Base-by-base conservation (phyloP, 2,888 invertebrate species). In the Dione juno region DNA sequence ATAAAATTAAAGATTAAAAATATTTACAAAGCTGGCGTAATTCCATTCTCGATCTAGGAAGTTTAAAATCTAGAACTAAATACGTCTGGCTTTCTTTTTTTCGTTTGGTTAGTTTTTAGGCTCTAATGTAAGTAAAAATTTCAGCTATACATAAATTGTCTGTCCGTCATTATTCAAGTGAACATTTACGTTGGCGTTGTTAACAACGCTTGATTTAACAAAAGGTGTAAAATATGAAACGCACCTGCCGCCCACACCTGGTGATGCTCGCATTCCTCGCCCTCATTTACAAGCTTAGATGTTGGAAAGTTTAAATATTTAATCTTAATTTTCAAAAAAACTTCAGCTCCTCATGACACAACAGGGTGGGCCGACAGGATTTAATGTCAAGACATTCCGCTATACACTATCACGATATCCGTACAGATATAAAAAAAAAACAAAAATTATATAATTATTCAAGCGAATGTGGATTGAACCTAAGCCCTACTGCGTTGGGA, bases 231-330 rank as follows among this genome's bases (percentile, higher is more conserved):
- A 64, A 37, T 64, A 21, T 19, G 3, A 50, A 14, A 7, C 52
- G 14, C 64, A 64, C 64, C 64, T 64, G 64, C 19, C 64, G 64
- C 64, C 52, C 40, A 10, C 64, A 64, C 64, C 64, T 48, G 64
- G 64, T 40, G 50, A 11, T 61, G 64, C 50, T 21, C 37, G 64
- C 28, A 40, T 50, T 40, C 37, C 19, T 64, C 45, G 35, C 64
- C 16, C 43, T 14, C 43, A 14, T 14, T 35, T 28, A 19, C n/a
- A 10, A 16, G n/a, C 37, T 57, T 54, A 35, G 6, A 37, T 16
- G 16, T 54, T 10, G n/a, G 54, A 37, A 54, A 54, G 37, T 37
- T 37, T 37, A 35, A 54, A 37, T 16, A 37, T 54, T 37, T 37
- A 35, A 35, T 54, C n/a, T 10, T 14, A 28, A 28, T 9, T 35